These are phyloP conservation scores for Pelobates fuscus DNA, from an alignment of 2,113 vertebrate genomes.

Conservation along the genomic window DNA sequence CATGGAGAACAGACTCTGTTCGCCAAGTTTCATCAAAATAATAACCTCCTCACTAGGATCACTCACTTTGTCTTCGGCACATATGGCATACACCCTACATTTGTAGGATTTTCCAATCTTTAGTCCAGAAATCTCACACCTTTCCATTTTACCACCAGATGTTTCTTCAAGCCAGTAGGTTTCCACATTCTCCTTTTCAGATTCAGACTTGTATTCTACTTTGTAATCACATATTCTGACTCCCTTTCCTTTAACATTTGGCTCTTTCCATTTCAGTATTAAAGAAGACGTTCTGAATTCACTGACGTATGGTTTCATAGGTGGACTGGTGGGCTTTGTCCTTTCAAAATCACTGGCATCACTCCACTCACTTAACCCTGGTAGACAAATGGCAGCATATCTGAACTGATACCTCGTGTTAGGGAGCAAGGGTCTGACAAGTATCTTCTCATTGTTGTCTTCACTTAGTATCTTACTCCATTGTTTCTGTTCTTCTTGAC, in stretches of 20 bases:
- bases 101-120: too few relatives aligned
- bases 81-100: too few relatives aligned
- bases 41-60: too few relatives aligned
- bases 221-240: slow-evolving; percentile 2
- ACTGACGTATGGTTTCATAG: not conserved
- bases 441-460: too few relatives aligned
- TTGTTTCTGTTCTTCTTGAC: not conserved
- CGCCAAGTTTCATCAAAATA: too few relatives aligned
- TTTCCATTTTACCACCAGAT: too few relatives aligned
- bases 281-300: not conserved
- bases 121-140: too few relatives aligned
- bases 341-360: not conserved
- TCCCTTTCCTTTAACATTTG: not conserved
- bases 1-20: too few relatives aligned
- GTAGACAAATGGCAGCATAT: not conserved
- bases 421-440: not conserved
- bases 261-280: not conserved
- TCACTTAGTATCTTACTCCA: not conserved
- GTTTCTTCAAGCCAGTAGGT: too few relatives aligned
- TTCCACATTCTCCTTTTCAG: too few relatives aligned
- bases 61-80: too few relatives aligned
- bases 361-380: slow-evolving; percentile 5
- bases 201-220: slow-evolving; percentile 13
- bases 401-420: slow-evolving; percentile 16
- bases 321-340: slow-evolving; percentile 22